Base-by-base conservation (phyloP, 2,797 vertebrate species). In the Myotis myotis region DNA sequence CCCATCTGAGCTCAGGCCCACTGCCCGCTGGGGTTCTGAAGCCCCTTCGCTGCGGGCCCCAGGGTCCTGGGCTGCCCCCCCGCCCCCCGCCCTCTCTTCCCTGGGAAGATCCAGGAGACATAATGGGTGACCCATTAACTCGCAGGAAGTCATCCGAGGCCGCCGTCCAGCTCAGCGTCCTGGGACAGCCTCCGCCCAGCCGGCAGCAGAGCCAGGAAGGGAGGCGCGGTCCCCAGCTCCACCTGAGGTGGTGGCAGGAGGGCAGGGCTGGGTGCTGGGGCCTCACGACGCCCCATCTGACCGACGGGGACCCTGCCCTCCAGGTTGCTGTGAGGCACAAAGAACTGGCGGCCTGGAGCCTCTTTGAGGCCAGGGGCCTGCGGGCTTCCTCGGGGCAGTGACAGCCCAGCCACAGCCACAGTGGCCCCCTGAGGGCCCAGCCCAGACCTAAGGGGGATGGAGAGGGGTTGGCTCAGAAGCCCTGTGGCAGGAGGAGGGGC, bases 111-210 rank as follows among this genome's bases (percentile, higher is more conserved):
- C 72, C 49, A 4, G 12, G 82, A 91, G 86, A 95, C 66, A 4
- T 22, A 95, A 87, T 89, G 68, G 16, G 80, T 96, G 53, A 96
- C 16, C 89, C 76, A 89, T 95, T 95, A 96, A 95, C 96, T 80
- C 1, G 5, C 79, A 84, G 84, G 79, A 96, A 91, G 70, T 60
- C 93, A 89, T 36, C 92, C 0, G 13, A 83, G 82, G 74, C 38
- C 5, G 25, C 13, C 5, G 16, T 23, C 68, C 84, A 5, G 20
- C 49, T 60, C 76, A 2, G 13, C 25, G 68, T 81, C 83, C 47
- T 5, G 0, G 38, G 38, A 51, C n/a, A 19, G 62, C 44, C 80
- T 70, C 60, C 74, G 71, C n/a, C 22, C 22, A 1, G 19, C 47
- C 25, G 3, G 51, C 10, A 16, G 36, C 62, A 7, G 20, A 64